Conservation (phyloP, 1,140 invertebrate genomes). For the Helicoverpa armigera region DNA sequence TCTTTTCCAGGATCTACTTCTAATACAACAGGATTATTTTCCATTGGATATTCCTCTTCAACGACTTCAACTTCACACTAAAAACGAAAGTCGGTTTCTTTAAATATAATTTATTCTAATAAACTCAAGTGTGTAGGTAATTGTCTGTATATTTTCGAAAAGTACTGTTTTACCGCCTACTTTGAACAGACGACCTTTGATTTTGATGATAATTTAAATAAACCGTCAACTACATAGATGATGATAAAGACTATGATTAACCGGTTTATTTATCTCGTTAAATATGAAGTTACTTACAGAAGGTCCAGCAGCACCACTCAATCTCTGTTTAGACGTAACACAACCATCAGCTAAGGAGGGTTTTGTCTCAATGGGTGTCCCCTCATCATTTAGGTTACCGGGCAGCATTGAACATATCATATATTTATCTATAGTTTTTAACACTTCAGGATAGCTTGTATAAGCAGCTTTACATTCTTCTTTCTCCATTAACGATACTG, state of each 20-base stretch:
- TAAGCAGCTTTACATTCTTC: neutral
- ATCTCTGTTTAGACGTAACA: neutral
- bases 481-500: neutral
- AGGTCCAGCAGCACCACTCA: neutral
- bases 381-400: neutral
- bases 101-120: neutral
- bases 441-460: neutral
- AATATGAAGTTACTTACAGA: neutral
- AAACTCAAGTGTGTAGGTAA: too few species aligned
- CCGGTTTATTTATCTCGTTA: too few species aligned
- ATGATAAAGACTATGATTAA: too few species aligned
- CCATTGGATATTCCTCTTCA: too few species aligned
- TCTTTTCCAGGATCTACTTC: too few species aligned
- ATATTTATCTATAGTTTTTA: neutral
- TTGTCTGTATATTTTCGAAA: too few species aligned
- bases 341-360: neutral
- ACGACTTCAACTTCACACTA: neutral
- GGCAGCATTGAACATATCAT: conserved; percentile 10
- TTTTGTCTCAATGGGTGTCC: neutral
- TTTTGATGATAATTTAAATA: neutral
- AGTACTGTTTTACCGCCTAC: too few species aligned
- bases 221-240: neutral
- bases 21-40: too few species aligned
- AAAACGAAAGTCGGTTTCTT: neutral
- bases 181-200: too few species aligned